Evolutionary conservation across 2,888 invertebrate species (phyloP), one percentile per base, ranked within the genome.

Genomic region (Pseudanteris insignis): DNA sequence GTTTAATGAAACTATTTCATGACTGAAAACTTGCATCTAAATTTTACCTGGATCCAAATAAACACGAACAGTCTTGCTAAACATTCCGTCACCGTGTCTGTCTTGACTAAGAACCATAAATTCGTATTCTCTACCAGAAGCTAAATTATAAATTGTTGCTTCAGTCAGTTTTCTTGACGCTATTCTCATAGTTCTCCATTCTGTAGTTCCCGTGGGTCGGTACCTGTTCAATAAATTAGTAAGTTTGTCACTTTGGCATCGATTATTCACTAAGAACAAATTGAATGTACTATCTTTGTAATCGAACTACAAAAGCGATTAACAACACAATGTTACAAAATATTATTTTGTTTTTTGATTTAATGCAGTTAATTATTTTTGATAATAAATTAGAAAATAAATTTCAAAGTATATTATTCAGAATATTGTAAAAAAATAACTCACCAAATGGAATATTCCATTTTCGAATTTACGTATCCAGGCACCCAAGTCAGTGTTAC

Each of bases 91-190:
- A 4, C 94, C 94, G 58, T 87, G 84, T 71, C 89, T 86, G 80
- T 96, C 94, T 78, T 92, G 90, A 68, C 94, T 89, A 37, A 94
- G 84, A 36, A 96, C 91, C 86, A 94, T 92, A 75, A 96, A 88
- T 81, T 96, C 94, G 81, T 96, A 96, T 74, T 89, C 88, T 12
- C 89, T 85, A 38, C 86, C 90, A 11, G 94, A 88, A 59, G 84
- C 83, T 66, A 96, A 84, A 67, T 89, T 88, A 65, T 86, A 85
- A 58, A 96, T 84, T 5, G 92, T 92, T 34, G 92, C 90, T 74
- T 90, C 89, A 50, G 91, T 89, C 36, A 86, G 83, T 67, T 87
- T 87, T 46, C 86, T 85, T 6, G 90, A 87, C 44, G 88, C 82
- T 24, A 94, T 87, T 70, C 86, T 86, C 82, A 92, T 86, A 5